Evolutionary conservation across 2,888 invertebrate genomes (phyloP), one percentile per base, ranked within the genome.

Genomic region (Agrilus cyanescens): DNA sequence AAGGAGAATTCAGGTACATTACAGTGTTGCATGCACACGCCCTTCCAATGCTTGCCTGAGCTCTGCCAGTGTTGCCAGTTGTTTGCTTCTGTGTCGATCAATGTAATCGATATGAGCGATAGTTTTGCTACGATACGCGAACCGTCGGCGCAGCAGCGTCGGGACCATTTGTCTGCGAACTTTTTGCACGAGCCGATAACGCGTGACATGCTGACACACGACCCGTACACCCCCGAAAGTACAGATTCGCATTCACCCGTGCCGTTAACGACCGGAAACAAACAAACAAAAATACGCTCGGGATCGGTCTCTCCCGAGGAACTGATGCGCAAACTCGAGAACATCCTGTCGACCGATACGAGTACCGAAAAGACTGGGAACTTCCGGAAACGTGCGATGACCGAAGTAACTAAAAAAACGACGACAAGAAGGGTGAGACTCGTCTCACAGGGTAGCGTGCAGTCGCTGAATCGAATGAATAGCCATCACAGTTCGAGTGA

Each of bases 201-300:
- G 53, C 67, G 67, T 50, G 65, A 62, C 43, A 65, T 63, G 65
- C 53, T 66, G 30, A 52, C 56, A 56, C 66, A 78, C 55, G 84
- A 84, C 53, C 85, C 86, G 0, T 86, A 86, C 55, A 86, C 86
- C 0, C 86, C 86, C n/a, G 86, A 86, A 57, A 85, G 84, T 61
- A 72, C 78, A 49, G 85, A 85, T 56, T 84, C 85, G 15, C 82
- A 78, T 54, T 81, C 82, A 35, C 85, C 85, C 0, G 71, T 72
- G 46, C 70, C 74, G 0, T n/a, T n/a, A 10, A 10, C 4, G 25
- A 25, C 25, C 25, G 25, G 76, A 70, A 48, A 57, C 67, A 4
- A 54, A 57, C 33, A 66, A 69, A 39, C 50, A 68, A 38, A 37
- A 62, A 1, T 62, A 52, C 31, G 53, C 25, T 37, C 46, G 38